Base-by-base conservation (phyloP, 2,888 invertebrate genomes). In the Neoascia interrupta region DNA sequence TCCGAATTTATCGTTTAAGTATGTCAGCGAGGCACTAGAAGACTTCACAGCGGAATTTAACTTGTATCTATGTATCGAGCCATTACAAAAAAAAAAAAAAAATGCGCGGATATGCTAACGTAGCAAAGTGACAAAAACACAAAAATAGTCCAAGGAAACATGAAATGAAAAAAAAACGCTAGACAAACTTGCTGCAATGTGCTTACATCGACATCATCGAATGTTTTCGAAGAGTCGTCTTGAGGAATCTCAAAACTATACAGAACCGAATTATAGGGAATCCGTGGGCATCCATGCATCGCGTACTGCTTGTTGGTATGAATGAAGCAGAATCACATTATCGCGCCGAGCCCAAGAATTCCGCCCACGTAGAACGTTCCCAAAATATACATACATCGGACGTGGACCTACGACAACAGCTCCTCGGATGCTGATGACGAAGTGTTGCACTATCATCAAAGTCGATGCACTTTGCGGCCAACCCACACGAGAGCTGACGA, bases 401-500 rank as follows among this genome's bases (percentile, higher is more conserved):
- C 73, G 26, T 41, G 66, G 73, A 79, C 79, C 79, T 79, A 79
- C 79, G 60, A 73, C 73, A 79, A 68, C 72, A n/a, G n/a, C n/a
- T n/a, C n/a, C n/a, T n/a, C n/a, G 58, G 53, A 73, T 66, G 51
- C 76, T 54, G 51, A 72, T 72, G 76, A 76, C 76, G 72, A 72
- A 64, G 64, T 47, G 72, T 34, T 64, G 51, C 66, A 66, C 37
- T 60, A 23, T 51, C 15, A 39, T 28, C 23, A 64, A 39, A 73
- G 79, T 79, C 79, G 72, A 79, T 79, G 79, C 73, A 79, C 73
- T 79, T 73, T 79, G 54, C 66, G 36, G 66, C 31, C 73, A 61
- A 61, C 73, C 79, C n/a, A n/a, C n/a, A n/a, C n/a, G n/a, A n/a
- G n/a, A n/a, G n/a, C n/a, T n/a, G n/a, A n/a, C n/a, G n/a, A n/a